Percentiles rank a stretch among this genome's conserved stretches.
Conservation (phyloP, 2,888 invertebrate genomes). For the Atethmia centrago region DNA sequence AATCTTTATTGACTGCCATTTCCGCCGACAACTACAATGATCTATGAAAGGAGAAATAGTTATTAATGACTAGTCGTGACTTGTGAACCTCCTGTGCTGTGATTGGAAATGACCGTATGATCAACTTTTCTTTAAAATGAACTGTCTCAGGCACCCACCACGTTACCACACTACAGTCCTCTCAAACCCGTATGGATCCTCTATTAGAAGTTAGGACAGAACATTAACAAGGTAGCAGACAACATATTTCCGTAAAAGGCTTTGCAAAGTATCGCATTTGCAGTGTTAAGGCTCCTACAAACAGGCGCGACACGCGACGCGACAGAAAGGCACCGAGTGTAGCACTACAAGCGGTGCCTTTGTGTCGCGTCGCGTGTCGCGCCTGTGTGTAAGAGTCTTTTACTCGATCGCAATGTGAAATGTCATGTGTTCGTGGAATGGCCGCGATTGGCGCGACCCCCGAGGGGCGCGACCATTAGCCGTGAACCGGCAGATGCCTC, state of each 20-base stretch:
- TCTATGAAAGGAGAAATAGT: not conserved
- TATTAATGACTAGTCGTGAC: not conserved
- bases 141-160: not conserved
- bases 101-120: not conserved
- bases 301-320: no score
- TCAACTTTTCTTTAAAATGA: not conserved
- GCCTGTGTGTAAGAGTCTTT: no score
- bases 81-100: not conserved
- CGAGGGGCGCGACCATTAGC: constrained; percentile 10
- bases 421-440: constrained; percentile 35
- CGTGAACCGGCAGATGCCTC: not conserved
- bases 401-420: constrained; percentile 15
- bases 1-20: not conserved
- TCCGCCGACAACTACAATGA: not conserved
- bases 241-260: constrained; percentile 36
- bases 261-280: constrained; percentile 31
- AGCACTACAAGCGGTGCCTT: no score
- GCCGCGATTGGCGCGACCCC: constrained; percentile 23
- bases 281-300: no score
- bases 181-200: not conserved
- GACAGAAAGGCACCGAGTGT: no score
- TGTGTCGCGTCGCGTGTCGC: no score
- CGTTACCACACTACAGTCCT: not conserved
- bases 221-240: constrained; percentile 3
- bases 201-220: constrained; percentile 7